Percentiles rank a stretch among this genome's conserved stretches.
phyloP scores from a whole-genome alignment of 2,888 invertebrate species.

The Troides oblongomaculatus region DNA sequence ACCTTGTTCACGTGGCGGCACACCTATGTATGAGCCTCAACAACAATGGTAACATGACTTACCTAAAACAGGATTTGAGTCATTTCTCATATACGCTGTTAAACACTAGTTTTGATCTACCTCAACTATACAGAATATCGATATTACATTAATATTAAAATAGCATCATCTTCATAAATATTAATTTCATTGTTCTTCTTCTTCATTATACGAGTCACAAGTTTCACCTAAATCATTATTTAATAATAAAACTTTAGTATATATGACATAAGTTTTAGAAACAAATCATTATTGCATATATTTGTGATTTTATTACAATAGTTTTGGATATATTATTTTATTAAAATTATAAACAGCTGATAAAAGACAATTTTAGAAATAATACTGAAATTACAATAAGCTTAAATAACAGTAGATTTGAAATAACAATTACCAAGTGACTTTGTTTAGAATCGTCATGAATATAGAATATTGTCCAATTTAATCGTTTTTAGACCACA shows the following conservation, averaged over 20 bases:
- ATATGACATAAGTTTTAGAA: no score
- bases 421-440: no score
- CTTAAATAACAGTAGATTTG: no score
- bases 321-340: no score
- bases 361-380: no score
- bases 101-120: background rate
- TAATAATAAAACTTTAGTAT: no score
- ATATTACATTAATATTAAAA: background rate
- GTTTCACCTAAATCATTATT: no score
- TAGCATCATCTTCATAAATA: background rate
- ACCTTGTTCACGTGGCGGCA: slow-evolving; percentile 27
- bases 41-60: slow-evolving; percentile 21
- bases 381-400: no score
- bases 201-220: background rate
- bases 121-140: background rate
- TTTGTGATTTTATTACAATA: no score
- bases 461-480: background rate
- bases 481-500: slow-evolving; percentile 3
- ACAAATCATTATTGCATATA: no score
- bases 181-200: background rate
- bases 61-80: slow-evolving; percentile 20
- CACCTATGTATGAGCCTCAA: slow-evolving; percentile 14
- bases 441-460: no score
- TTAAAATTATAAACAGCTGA: no score
- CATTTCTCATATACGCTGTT: slow-evolving; percentile 1